Percentiles rank a stretch among this genome's conserved stretches.
Conservation (phyloP, 2,113 vertebrate genomes). For the Scomber scombrus region DNA sequence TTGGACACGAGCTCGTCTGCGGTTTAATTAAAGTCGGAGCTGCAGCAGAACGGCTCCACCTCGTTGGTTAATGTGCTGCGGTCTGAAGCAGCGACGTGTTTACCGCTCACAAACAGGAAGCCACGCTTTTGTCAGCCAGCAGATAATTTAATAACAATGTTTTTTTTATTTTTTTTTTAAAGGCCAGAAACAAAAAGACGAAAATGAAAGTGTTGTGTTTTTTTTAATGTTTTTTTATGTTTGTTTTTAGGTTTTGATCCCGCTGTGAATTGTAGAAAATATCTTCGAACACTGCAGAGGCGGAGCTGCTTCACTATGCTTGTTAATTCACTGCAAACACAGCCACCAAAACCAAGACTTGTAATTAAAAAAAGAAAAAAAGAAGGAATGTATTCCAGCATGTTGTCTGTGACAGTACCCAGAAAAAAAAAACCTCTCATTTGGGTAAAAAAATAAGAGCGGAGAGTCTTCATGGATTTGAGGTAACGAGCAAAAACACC, state of each 20-base stretch:
- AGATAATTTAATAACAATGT: constrained; percentile 58
- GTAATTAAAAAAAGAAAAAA: constrained; percentile 5
- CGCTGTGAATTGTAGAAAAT: constrained; percentile 23
- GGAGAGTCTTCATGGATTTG: neutral
- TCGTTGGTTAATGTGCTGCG: constrained; percentile 44
- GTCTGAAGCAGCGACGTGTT: constrained; percentile 54
- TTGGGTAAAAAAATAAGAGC: neutral
- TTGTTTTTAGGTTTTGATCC: neutral
- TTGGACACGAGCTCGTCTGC: constrained; percentile 1
- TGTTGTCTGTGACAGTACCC: neutral
- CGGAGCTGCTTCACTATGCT: constrained; percentile 11
- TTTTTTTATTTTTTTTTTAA: constrained; percentile 8
- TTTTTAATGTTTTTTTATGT: neutral
- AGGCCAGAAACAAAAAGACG: constrained; percentile 21
- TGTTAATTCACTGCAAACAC: constrained; percentile 15
- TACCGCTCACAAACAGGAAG: constrained; percentile 49
- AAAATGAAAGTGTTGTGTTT: constrained; percentile 17
- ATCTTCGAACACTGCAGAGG: constrained; percentile 12
- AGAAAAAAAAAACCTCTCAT: neutral
- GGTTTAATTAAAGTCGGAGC: constrained; percentile 59
- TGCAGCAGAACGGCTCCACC: constrained; percentile 20
- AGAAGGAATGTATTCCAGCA: neutral
- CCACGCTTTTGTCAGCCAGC: constrained; percentile 38
- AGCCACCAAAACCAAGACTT: neutral
- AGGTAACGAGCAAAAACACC: neutral